A percentile compares a stretch with the other conserved stretches of the same genome.
phyloP scores from a whole-genome alignment of 2,888 invertebrate species.

The Aleiodes alternator region DNA sequence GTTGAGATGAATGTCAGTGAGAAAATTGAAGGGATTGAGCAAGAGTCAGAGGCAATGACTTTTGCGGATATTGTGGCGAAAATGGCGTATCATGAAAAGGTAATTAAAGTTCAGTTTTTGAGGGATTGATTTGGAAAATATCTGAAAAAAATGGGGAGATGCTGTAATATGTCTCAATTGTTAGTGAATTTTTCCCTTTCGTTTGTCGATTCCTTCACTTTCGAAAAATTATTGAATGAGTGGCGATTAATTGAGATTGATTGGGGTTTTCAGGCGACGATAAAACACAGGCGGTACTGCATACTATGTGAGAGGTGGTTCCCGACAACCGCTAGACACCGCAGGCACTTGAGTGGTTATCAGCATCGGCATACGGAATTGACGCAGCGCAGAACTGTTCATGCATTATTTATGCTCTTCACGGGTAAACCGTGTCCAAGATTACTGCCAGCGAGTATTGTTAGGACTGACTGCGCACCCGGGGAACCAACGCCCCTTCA shows the following conservation, averaged over 20 bases:
- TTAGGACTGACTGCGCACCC: slow-evolving; percentile 67
- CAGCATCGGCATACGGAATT: slow-evolving; percentile 73
- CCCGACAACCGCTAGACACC: slow-evolving; percentile 69
- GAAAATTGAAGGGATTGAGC: slow-evolving; percentile 45
- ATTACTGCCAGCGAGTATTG: slow-evolving; percentile 68
- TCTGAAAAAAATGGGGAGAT: too few species aligned
- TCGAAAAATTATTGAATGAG: too few species aligned
- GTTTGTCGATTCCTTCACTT: neutral
- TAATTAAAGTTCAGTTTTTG: slow-evolving; percentile 39
- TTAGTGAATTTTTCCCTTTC: neutral
- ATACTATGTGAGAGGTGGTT: slow-evolving; percentile 74
- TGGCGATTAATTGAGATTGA: too few species aligned
- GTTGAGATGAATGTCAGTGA: slow-evolving; percentile 50
- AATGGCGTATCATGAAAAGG: slow-evolving; percentile 73
- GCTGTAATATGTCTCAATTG: too few species aligned
- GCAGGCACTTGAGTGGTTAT: slow-evolving; percentile 71
- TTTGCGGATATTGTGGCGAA: slow-evolving; percentile 69
- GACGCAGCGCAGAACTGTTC: slow-evolving; percentile 73
- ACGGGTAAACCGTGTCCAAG: slow-evolving; percentile 73
- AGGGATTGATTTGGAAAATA: too few species aligned
- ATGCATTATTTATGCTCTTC: slow-evolving; percentile 73
- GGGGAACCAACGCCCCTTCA: slow-evolving; percentile 73
- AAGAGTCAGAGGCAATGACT: slow-evolving; percentile 58
- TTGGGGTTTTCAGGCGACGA: slow-evolving; percentile 66
- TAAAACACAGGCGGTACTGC: slow-evolving; percentile 72